Base-by-base conservation (phyloP, 2,797 vertebrate species). In the Darevskia mixta region DNA sequence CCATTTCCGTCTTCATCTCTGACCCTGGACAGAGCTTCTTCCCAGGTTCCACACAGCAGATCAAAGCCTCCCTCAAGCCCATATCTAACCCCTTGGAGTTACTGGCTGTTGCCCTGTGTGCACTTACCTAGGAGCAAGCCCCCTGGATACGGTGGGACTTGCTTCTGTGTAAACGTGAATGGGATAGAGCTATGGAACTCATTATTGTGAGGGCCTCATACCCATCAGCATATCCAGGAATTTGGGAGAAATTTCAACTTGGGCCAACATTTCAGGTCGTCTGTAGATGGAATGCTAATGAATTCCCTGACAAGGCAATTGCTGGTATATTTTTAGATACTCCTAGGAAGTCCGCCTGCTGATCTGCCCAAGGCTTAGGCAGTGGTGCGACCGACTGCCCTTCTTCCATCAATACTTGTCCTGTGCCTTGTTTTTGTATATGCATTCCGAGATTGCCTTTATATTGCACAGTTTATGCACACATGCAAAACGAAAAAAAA, bases 371-470 rank as follows among this genome's bases (percentile, higher is more conserved):
- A 35, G 32, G 67, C 41, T 84, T 80, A 49, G 25, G 79, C 29
- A 32, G 17, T 38, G 80, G 13, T 18, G 58, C 38, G 5, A 35
- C 20, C 61, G 2, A 35, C 29, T 25, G 13, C 11, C 25, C 76
- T 76, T n/a, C 55, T 86, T 73, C 55, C 38, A 83, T 9, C 75
- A 71, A 5, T 38, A 8, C 72, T 45, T 73, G 66, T 77, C 15
- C 15, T 32, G 27, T 69, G 17, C 38, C 10, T 45, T 86, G 25
- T 81, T 82, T 82, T 13, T 27, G 25, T 10, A 29, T 29, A 61
- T 87, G 61, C 80, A 7, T 83, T 93, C 89, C 55, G 69, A 3
- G 2, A 15, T 76, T 80, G 32, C 25, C 82, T 43, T 90, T 87
- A 76, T 89, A 64, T 85, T 85, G 23, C 89, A 78, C 5, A 45